Evolutionary conservation across 2,113 vertebrate genomes (phyloP).

Genomic region (Pycnonotus jocosus): DNA sequence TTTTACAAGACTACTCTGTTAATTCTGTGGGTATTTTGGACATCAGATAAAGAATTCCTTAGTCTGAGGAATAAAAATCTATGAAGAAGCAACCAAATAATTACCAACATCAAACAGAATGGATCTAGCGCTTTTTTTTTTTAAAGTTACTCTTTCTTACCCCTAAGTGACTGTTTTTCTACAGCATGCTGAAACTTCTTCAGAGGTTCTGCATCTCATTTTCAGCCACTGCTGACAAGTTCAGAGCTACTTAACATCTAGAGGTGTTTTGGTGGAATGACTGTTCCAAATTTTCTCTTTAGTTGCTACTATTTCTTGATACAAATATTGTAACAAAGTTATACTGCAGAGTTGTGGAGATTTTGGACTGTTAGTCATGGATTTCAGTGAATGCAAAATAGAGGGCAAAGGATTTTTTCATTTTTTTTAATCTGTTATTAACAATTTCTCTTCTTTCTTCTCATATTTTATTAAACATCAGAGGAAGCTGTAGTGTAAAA

Average conservation of each 20-base stretch:
- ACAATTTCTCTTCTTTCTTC: background rate
- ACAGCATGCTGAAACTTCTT: background rate
- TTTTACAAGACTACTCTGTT: background rate
- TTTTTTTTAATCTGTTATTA: background rate
- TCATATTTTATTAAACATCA: slow-evolving; percentile 23
- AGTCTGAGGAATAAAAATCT: background rate
- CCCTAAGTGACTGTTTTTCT: background rate
- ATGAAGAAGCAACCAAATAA: background rate
- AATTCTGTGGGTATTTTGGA: background rate
- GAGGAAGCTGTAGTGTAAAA: background rate
- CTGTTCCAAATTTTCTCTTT: background rate
- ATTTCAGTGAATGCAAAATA: background rate
- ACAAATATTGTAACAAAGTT: background rate
- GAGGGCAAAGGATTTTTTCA: background rate
- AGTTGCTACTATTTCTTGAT: background rate
- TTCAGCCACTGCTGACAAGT: background rate
- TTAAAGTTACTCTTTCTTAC: background rate
- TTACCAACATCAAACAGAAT: background rate
- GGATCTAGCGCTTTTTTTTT: background rate
- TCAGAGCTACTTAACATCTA: background rate
- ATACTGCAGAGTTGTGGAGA: background rate
- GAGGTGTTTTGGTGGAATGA: background rate
- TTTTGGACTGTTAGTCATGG: background rate
- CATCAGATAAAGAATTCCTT: background rate
- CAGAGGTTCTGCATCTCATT: background rate